Conservation (phyloP, 2,797 vertebrate species). For the Tinamus major region DNA sequence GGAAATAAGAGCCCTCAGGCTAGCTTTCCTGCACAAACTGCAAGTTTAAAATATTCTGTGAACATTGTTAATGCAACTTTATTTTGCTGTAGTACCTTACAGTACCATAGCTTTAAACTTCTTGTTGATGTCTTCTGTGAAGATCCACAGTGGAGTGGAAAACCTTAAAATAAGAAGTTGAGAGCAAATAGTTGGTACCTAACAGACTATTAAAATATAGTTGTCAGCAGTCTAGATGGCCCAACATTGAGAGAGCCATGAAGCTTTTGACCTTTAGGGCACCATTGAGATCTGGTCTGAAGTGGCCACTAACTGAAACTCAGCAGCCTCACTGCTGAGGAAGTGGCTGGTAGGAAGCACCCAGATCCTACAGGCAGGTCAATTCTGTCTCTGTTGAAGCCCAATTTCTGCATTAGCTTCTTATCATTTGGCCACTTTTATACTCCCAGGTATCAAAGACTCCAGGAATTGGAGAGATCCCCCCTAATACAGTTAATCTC, state of each 20-base stretch:
- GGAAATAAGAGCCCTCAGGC: neutral
- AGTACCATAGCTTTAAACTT: neutral
- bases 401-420: neutral
- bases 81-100: constrained; percentile 26
- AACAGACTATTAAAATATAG: neutral
- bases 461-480: neutral
- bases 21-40: neutral
- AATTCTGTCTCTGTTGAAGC: neutral
- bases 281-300: neutral
- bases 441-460: neutral
- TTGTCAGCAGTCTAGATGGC: neutral
- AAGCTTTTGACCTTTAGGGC: neutral
- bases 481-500: neutral
- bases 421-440: neutral
- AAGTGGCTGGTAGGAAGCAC: neutral
- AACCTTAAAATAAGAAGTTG: constrained; percentile 57
- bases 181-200: constrained; percentile 37
- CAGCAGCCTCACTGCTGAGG: neutral
- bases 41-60: neutral
- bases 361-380: neutral
- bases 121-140: neutral
- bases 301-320: neutral
- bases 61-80: neutral
- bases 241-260: neutral
- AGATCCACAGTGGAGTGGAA: constrained; percentile 26